Evolutionary conservation across 1,140 invertebrate species (phyloP), one percentile per base, ranked within the genome.

Genomic region (Calliopsis andreniformis): DNA sequence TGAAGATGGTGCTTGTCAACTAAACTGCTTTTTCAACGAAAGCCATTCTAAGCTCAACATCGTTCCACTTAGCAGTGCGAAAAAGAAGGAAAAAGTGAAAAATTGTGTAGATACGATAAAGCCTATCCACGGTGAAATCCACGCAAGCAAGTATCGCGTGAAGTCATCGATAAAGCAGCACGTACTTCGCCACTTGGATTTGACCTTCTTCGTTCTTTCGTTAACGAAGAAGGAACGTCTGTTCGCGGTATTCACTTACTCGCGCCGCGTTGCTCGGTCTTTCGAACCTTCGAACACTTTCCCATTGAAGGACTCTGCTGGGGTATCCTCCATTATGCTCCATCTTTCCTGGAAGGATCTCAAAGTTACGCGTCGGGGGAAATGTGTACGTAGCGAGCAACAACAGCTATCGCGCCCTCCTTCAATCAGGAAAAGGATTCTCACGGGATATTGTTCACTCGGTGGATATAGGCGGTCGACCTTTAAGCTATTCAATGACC

Each of bases 391-490:
- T 28, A 42, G 18, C 23, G 10, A 30, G 18, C 42, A 58, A 70
- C 67, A 56, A 25, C 53, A 59, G 30, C 47, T 28, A 75, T 70
- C 47, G 45, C 55, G 72, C 51, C 28, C 61, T 73, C 51, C 32
- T 68, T 76, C 73, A 59, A 68, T 79, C 64, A 76, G 61, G 78
- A 76, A 79, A 69, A 79, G 72, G 72, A 69, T 79, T 79, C 72
- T 72, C 80, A 79, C 72, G 77, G 77, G 77, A 79, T 82, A 79
- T 73, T 82, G 80, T 79, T 79, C 71, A 59, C 63, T 82, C 42
- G 53, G 66, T 68, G 55, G 73, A 76, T 76, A 69, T 76, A 68
- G 73, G 45, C 64, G 45, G 66, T 59, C 73, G 66, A 68, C 71
- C 73, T 68, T 68, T 76, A 69, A 69, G 73, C 66, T 76, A 76